These are phyloP conservation scores for Anas platyrhynchos DNA, from an alignment of 2,113 vertebrate species.

Conservation along the genomic window DNA sequence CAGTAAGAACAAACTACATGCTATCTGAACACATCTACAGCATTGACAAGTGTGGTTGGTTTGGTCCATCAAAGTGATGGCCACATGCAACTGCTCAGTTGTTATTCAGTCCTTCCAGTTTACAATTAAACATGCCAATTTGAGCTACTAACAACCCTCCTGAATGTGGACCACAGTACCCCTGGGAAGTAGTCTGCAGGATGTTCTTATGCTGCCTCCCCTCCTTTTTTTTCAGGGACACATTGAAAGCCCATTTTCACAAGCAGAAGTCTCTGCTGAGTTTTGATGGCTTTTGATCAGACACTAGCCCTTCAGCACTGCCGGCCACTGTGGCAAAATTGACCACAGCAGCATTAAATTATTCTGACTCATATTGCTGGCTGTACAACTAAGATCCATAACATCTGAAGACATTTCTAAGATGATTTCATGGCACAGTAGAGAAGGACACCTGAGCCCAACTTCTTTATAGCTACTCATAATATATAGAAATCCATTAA, in stretches of 20 bases:
- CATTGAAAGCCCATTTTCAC: not conserved
- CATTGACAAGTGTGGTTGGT: not conserved
- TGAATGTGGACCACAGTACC: not conserved
- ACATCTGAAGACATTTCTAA: slow-evolving; percentile 29
- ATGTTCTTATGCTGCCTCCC: not conserved
- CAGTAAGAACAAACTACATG: not conserved
- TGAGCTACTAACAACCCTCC: not conserved
- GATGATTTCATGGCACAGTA: slow-evolving; percentile 2
- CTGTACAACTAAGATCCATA: slow-evolving; percentile 12
- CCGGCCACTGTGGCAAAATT: slow-evolving; percentile 49
- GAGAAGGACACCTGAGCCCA: slow-evolving; percentile 37
- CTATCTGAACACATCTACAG: not conserved
- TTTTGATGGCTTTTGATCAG: slow-evolving; percentile 68
- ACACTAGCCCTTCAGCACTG: slow-evolving; percentile 60
- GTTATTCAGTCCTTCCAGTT: not conserved
- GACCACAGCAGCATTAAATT: slow-evolving; percentile 59
- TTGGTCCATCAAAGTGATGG: not conserved
- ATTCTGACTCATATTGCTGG: slow-evolving; percentile 51
- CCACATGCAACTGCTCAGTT: not conserved
- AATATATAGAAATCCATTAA: slow-evolving; percentile 7
- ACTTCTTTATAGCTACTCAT: not conserved
- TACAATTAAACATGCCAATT: slow-evolving; percentile 16
- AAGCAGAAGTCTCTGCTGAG: slow-evolving; percentile 31
- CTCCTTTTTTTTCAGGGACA: not conserved
- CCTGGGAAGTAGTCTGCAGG: slow-evolving; percentile 21